Conservation (phyloP, 1,140 invertebrate species). For the Thaumatotibia leucotreta region DNA sequence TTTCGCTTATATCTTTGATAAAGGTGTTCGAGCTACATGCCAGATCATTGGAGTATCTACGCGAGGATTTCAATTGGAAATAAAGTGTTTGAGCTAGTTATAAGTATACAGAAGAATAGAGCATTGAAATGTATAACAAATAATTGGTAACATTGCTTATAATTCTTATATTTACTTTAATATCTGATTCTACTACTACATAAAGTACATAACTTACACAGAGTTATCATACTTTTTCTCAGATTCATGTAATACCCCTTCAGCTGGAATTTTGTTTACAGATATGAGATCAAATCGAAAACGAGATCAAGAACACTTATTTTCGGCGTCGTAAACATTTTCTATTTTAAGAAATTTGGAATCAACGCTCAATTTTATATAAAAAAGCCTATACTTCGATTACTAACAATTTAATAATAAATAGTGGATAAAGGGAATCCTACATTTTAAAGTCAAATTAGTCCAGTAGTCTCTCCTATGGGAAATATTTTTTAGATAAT, state of each 20-base stretch:
- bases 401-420: neutral
- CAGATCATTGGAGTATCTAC: no score
- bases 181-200: no score
- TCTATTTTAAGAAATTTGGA: neutral
- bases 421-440: neutral
- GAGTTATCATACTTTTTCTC: neutral
- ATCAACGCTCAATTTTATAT: neutral
- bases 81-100: no score
- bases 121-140: no score
- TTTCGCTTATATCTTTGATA: no score
- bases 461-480: neutral
- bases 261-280: neutral
- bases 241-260: neutral
- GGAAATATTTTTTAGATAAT: neutral
- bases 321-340: neutral
- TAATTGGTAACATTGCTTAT: no score
- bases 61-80: no score
- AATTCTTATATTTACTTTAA: no score
- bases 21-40: no score
- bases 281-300: neutral
- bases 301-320: slow-evolving; percentile 11
- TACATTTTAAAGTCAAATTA: neutral
- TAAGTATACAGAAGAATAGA: no score
- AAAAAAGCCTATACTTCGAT: neutral
- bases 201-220: no score